Conservation (phyloP, 1,140 invertebrate genomes). For the Cydia splendana region DNA sequence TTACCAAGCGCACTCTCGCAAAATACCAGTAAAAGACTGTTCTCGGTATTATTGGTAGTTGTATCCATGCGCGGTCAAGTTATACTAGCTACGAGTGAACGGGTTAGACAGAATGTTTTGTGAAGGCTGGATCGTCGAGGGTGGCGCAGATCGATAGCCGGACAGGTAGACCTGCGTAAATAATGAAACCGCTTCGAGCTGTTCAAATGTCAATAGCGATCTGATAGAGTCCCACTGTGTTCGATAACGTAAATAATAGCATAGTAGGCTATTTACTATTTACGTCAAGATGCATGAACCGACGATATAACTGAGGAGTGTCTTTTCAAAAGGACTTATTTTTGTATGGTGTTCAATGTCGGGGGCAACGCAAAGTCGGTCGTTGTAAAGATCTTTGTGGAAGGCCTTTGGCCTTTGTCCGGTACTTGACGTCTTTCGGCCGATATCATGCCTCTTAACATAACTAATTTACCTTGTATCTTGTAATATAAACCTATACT, state of each 20-base stretch:
- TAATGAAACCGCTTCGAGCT: slow-evolving; percentile 60
- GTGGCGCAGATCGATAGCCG: slow-evolving; percentile 63
- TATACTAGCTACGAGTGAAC: not conserved
- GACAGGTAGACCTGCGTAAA: slow-evolving; percentile 69
- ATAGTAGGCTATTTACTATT: slow-evolving; percentile 10
- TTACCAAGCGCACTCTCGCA: not conserved
- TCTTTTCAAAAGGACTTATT: no score
- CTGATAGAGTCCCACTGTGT: slow-evolving; percentile 42
- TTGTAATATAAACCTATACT: not conserved
- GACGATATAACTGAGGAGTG: not conserved
- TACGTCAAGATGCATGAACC: not conserved
- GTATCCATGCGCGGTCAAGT: not conserved
- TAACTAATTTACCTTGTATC: not conserved
- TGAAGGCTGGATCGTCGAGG: slow-evolving; percentile 22
- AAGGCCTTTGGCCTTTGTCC: no score
- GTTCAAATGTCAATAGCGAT: slow-evolving; percentile 60
- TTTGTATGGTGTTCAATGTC: no score
- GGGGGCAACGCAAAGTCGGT: not conserved
- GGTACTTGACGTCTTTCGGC: not conserved
- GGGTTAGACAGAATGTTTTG: not conserved
- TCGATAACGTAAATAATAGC: slow-evolving; percentile 24
- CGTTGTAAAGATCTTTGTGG: not conserved
- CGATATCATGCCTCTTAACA: not conserved
- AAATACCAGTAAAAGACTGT: not conserved
- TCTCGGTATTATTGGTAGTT: not conserved